Base-by-base conservation (phyloP, 2,888 invertebrate genomes). In the Sarcophaga variegata region DNA sequence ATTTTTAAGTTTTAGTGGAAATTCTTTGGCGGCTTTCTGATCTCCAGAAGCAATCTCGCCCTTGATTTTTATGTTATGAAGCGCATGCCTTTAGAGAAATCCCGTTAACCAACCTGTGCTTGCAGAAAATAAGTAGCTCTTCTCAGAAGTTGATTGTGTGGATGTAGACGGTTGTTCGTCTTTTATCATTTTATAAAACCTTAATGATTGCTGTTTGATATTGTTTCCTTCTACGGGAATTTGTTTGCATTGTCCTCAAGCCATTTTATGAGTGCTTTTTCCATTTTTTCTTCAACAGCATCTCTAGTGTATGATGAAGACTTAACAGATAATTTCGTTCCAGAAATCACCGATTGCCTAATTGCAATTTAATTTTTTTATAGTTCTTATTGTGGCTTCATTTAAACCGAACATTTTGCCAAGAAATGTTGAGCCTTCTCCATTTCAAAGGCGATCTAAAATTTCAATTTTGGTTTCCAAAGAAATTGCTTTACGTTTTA, bases 61-160 rank as follows among this genome's bases (percentile, higher is more conserved):
- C 75, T 86, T 87, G 54, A 90, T 88, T 71, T 89, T 90, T 22
- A 90, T 60, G 81, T 88, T 90, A 83, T 89, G 90, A 72, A 89
- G 70, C 67, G 88, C 78, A 75, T 89, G 83, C 60, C 59, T 27
- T 10, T 37, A 37, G 25, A 71, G 27, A 59, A 71, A 71, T 17
- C 47, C 89, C 75, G 88, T 81, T 60, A 89, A 66, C 80, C 72
- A 77, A 82, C 86, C 86, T 76, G 74, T 88, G 62, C 89, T 88
- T 74, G 89, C 89, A 49, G 77, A 67, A 77, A 77, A 77, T 45
- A 47, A 14, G 8, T 14, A 22, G n/a, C 25, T 27, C 27, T 27
- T 64, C 45, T 27, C 8, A 14, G 5, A 6, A 37, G 6, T 37
- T 37, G 37, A 6, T 25, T 66, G 66, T 4, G 27, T 12, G 25